A percentile compares a stretch with the other conserved stretches of the same genome.
phyloP scores from a whole-genome alignment of 2,797 vertebrate genomes.

The Cottoperca gobio region DNA sequence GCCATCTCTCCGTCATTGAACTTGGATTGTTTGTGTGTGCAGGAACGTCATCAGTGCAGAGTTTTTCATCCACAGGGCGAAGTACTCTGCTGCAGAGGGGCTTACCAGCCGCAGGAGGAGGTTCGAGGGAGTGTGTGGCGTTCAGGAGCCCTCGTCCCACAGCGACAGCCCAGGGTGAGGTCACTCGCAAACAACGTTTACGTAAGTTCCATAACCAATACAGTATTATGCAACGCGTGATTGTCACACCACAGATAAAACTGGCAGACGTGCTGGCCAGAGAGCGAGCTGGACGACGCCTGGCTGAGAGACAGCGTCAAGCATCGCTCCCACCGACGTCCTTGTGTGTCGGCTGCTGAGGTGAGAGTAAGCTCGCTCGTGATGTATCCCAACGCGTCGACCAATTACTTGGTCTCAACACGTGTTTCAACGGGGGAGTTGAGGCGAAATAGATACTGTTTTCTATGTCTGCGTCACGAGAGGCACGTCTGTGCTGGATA shows the following conservation, averaged over 20 bases:
- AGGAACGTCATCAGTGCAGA: conserved; percentile 96
- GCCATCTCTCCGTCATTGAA: neutral
- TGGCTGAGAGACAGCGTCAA: conserved; percentile 90
- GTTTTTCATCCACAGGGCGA: conserved; percentile 95
- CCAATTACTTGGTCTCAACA: no score
- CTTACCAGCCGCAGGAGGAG: conserved; percentile 97
- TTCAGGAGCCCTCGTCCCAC: conserved; percentile 86
- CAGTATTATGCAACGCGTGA: fast-evolving
- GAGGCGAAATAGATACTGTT: no score
- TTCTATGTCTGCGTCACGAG: neutral
- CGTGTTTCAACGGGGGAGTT: no score
- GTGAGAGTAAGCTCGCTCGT: conserved; percentile 86
- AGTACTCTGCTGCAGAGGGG: conserved; percentile 94
- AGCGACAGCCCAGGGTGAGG: conserved; percentile 90
- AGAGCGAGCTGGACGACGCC: conserved; percentile 87
- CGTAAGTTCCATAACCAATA: neutral
- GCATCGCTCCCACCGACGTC: conserved; percentile 92
- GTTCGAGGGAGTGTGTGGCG: conserved; percentile 92
- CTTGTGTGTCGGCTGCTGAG: conserved; percentile 95
- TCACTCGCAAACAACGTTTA: neutral
- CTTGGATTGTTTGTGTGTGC: conserved; percentile 23
- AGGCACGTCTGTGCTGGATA: neutral
- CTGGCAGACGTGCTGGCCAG: conserved; percentile 83
- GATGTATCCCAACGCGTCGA: no score
- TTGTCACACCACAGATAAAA: conserved; percentile 83